Base-by-base conservation (phyloP, 2,113 vertebrate genomes). In the Myrmecobius fasciatus region DNA sequence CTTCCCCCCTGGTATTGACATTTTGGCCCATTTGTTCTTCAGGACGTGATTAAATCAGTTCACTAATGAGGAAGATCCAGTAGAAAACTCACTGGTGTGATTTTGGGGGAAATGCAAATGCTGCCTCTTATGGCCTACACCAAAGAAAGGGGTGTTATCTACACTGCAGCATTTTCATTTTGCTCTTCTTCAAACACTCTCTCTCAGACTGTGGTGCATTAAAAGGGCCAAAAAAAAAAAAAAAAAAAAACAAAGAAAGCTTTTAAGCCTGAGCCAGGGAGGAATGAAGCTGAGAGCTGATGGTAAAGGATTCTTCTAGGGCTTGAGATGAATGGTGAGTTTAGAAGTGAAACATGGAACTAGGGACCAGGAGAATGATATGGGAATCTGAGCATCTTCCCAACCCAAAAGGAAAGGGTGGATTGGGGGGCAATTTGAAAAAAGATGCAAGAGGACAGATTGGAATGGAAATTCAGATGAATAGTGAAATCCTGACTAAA, bases 71-170 rank as follows among this genome's bases (percentile, higher is more conserved):
- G 93, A 88, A 89, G 43, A 25, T 36, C 46, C 12, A 54, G 94
- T 95, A 91, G 93, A 91, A 1, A 88, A 48, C 47, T 8, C 91
- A 96, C 93, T 91, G 46, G 24, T 95, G 46, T 75, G 95, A 31
- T 17, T 93, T 91, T 75, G 93, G 93, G 89, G 36, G 94, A 96
- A 47, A 47, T 89, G 75, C 24, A 93, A 48, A 25, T 46, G 92
- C 91, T 60, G 12, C 91, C 20, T 17, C 7, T 0, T 43, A 43
- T 94, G 92, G 93, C 53, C 47, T 91, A 91, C 52, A 93, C 1
- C 2, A 48, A 90, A 26, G 75, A 4, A 49, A 92, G 31, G 49
- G 54, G 1, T 3, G 7, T 7, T 36, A 0, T 94, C 43, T 96
- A 47, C 20, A 25, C 43, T 96, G 52, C 51, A 89, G 3, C 95